Percentiles rank a stretch among this genome's conserved stretches.
Evolutionary conservation across 2,797 vertebrate species (phyloP).

Genomic region (Poliocrania exsul): DNA sequence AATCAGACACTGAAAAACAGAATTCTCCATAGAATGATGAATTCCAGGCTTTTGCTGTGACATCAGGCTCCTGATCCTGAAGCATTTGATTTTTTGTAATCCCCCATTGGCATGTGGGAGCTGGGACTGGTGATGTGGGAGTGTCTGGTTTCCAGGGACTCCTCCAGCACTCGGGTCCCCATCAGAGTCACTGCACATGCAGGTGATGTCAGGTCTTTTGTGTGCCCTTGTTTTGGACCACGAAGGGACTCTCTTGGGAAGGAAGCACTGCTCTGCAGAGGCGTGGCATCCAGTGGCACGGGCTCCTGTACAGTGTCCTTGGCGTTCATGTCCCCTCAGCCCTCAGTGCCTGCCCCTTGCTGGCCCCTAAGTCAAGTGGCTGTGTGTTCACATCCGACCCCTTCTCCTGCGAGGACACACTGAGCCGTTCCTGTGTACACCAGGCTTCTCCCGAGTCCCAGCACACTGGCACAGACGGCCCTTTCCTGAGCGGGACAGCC

Average conservation of each 20-base stretch:
- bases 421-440: accelerated
- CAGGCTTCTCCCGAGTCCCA: accelerated
- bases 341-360: accelerated
- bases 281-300: accelerated
- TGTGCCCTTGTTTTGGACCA: background rate
- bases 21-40: background rate
- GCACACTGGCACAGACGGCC: accelerated
- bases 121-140: accelerated
- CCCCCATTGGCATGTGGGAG: accelerated
- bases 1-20: background rate
- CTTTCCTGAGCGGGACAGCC: accelerated
- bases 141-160: background rate
- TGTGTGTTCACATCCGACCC: accelerated
- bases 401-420: accelerated
- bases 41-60: background rate
- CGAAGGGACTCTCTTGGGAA: background rate
- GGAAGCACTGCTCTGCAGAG: background rate
- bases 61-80: background rate
- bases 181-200: accelerated
- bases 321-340: background rate
- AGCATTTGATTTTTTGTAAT: accelerated
- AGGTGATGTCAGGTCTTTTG: no score
- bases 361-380: accelerated
- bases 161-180: background rate
- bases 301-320: background rate